Base-by-base conservation (phyloP, 2,888 invertebrate genomes). In the Dasysyrphus albostriatus region DNA sequence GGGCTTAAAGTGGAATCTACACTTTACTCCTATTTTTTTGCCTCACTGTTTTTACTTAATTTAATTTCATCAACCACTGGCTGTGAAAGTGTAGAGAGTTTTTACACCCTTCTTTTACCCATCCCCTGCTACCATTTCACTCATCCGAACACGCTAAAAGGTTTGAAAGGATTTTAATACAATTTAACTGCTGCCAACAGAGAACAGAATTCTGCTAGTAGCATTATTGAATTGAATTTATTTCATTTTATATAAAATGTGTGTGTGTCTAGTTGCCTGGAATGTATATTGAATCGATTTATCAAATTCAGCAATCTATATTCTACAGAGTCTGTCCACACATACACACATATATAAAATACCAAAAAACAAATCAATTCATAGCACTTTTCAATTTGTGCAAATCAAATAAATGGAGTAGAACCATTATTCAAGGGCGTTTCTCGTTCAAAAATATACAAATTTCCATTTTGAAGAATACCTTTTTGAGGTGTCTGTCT, bases 111-210 rank as follows among this genome's bases (percentile, higher is more conserved):
- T 5, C 47, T 8, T 14, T 4, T n/a, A 34, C 32, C 58, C 32
- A 32, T n/a, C 10, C 14, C 9, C 14, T 7, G 6, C 16, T 1
- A 6, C 32, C 12, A 2, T 14, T 14, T 7, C n/a, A 16, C 32
- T 3, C 10, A 49, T 3, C 49, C 47, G 5, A 32, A 19, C 39
- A 59, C 61, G 47, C 63, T 85, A 82, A 85, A 82, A 81, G 73
- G 67, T 56, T 77, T 85, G 58, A 85, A 78, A 77, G 74, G 82
- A 73, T 82, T 85, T 85, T 82, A 77, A 82, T 82, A 77, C 77
- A 39, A 85, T 82, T 82, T 77, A 59, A 44, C 59, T 65, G 58
- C 29, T 69, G 54, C 39, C 69, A 69, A 6, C 76, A n/a, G 32
- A 65, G 65, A 65, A 65, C 47, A 65, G 67, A 78, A 73, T 78